phyloP scores from a whole-genome alignment of 2,888 invertebrate species.

The Scaptodrosophila latifasciaeformis region DNA sequence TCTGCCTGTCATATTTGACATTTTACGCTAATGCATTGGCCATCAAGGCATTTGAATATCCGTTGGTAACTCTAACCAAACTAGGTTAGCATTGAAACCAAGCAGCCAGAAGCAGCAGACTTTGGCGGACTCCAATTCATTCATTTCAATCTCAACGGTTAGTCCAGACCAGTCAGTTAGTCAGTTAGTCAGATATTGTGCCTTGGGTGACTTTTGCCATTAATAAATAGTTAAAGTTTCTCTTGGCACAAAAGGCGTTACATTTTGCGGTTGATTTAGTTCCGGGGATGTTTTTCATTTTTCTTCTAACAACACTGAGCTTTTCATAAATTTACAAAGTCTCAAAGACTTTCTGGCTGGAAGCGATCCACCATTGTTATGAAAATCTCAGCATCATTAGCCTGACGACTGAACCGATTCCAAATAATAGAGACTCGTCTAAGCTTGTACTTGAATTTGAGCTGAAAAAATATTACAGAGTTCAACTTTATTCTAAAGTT shows the following conservation, averaged over 20 bases:
- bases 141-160: background rate
- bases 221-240: conserved; percentile 62
- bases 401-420: no score
- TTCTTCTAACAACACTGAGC: no score
- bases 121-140: background rate
- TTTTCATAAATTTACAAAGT: no score
- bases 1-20: conserved; percentile 62
- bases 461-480: no score
- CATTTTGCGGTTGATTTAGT: conserved; percentile 38
- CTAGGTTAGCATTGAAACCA: conserved; percentile 32
- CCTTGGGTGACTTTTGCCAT: conserved; percentile 40
- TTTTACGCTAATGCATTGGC: conserved; percentile 48
- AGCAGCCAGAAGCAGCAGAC: background rate
- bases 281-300: conserved; percentile 18
- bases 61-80: conserved; percentile 12
- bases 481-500: no score
- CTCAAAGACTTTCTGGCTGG: no score
- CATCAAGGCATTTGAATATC: conserved; percentile 51
- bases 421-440: no score
- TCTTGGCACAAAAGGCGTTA: conserved; percentile 52
- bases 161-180: conserved; percentile 6
- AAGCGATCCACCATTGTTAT: no score
- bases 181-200: conserved; percentile 13
- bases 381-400: no score
- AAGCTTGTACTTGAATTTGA: no score